These are phyloP conservation scores for Shargacucullia verbasci DNA, from an alignment of 2,888 invertebrate species.

Conservation along the genomic window DNA sequence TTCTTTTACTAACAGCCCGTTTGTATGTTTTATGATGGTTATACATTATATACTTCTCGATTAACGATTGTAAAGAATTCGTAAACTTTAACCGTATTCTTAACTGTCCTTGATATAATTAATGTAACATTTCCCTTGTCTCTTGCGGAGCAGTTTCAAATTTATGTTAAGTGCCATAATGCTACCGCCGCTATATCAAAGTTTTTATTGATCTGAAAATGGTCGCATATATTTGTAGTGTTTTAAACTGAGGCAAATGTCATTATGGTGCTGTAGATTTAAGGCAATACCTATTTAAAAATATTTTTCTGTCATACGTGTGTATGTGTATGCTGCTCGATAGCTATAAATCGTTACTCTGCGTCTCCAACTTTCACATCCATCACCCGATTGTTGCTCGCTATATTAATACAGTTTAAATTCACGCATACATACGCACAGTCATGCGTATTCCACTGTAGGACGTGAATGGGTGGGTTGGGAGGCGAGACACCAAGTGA, in stretches of 20 bases:
- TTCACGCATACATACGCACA: no score
- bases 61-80: slow-evolving; percentile 29
- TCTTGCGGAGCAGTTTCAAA: slow-evolving; percentile 22
- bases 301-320: slow-evolving; percentile 22
- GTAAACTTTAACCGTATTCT: slow-evolving; percentile 27
- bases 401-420: no score
- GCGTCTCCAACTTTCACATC: no score
- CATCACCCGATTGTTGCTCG: no score
- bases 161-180: slow-evolving; percentile 39
- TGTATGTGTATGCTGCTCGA: slow-evolving; percentile 22
- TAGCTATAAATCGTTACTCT: no score
- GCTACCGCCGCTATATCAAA: slow-evolving; percentile 1
- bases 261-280: slow-evolving; percentile 38
- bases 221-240: not conserved
- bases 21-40: slow-evolving; percentile 35
- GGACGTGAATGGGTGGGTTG: no score
- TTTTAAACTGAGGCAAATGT: slow-evolving; percentile 10
- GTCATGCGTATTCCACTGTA: no score
- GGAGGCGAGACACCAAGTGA: no score
- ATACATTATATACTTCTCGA: slow-evolving; percentile 19
- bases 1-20: slow-evolving; percentile 68
- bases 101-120: slow-evolving; percentile 17
- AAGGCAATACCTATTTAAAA: slow-evolving; percentile 22
- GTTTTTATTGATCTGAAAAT: slow-evolving; percentile 11
- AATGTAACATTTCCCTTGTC: slow-evolving; percentile 29